A percentile compares a stretch with the other conserved stretches of the same genome.
Conservation (phyloP, 2,113 vertebrate species). For the Corythornis madagascariensis region DNA sequence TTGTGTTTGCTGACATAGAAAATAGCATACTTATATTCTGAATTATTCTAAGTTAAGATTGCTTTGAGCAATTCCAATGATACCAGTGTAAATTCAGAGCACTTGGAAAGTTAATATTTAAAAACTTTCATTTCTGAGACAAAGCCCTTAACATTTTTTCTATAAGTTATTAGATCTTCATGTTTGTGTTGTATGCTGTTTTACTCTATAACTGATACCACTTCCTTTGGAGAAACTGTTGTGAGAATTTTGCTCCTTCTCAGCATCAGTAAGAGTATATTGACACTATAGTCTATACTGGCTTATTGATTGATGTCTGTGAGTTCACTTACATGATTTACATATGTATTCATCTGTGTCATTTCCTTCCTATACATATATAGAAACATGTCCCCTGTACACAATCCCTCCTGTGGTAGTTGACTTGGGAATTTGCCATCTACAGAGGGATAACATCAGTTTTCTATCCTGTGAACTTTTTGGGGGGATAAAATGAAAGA, state of each 20-base stretch:
- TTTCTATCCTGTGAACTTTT: not conserved
- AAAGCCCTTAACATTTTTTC: not conserved
- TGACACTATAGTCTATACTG: not conserved
- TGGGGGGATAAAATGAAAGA: not conserved
- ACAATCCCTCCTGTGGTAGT: not conserved
- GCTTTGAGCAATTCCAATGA: not conserved
- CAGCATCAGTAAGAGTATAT: too few relatives aligned
- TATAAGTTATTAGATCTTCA: not conserved
- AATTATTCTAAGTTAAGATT: not conserved
- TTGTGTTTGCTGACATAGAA: not conserved
- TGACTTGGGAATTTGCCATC: not conserved
- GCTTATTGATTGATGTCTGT: not conserved
- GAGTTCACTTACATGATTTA: not conserved
- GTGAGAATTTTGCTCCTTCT: not conserved
- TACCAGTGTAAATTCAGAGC: not conserved
- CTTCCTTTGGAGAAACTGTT: not conserved
- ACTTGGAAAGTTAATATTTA: not conserved
- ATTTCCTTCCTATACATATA: not conserved
- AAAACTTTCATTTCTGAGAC: not conserved
- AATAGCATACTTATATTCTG: not conserved
- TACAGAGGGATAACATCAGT: too few relatives aligned
- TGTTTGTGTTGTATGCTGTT: fast-evolving
- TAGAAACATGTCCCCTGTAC: fast-evolving
- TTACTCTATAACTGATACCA: not conserved
- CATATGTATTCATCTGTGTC: not conserved